Conservation (phyloP, 2,888 invertebrate genomes). For the Mystacides longicornis region DNA sequence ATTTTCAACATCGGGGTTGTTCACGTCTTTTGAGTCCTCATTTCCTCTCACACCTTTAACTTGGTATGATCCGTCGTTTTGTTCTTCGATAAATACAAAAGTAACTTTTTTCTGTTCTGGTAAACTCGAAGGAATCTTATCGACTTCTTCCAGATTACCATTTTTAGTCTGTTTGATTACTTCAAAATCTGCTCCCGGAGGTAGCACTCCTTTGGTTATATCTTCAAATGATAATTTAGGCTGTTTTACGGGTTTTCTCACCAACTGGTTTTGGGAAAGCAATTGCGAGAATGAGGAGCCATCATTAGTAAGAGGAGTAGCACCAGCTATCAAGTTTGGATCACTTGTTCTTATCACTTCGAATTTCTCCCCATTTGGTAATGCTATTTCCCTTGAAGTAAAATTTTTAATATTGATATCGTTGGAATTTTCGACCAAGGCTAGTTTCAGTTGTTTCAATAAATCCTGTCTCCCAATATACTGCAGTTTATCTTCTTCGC, state of each 20-base stretch:
- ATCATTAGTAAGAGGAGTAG: conserved; percentile 45
- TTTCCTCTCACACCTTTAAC: conserved; percentile 77
- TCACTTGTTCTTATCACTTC: conserved; percentile 66
- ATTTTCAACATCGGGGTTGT: conserved; percentile 60
- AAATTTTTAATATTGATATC: conserved; percentile 60
- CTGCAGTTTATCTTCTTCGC: conserved; percentile 48
- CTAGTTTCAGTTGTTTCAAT: conserved; percentile 65
- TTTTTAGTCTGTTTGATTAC: conserved; percentile 68
- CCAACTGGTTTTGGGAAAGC: conserved; percentile 37
- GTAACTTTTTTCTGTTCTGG: conserved; percentile 74
- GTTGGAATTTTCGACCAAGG: conserved; percentile 61
- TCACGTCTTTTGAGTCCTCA: conserved; percentile 57
- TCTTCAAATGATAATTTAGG: conserved; percentile 66
- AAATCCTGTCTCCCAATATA: conserved; percentile 63
- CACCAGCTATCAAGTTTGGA: conserved; percentile 59
- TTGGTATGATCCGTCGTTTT: conserved; percentile 76
- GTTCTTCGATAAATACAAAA: conserved; percentile 79
- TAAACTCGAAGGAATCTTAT: conserved; percentile 51
- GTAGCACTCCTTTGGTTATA: conserved; percentile 70
- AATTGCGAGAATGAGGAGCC: conserved; percentile 40
- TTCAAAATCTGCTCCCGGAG: conserved; percentile 73
- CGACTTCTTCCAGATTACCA: conserved; percentile 64
- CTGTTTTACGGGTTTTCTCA: conserved; percentile 40
- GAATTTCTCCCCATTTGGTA: conserved; percentile 68
- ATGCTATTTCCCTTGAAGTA: conserved; percentile 63